A percentile compares a stretch with the other conserved stretches of the same genome.
phyloP scores from a whole-genome alignment of 2,797 vertebrate genomes.

The Hoplostethus atlanticus region DNA sequence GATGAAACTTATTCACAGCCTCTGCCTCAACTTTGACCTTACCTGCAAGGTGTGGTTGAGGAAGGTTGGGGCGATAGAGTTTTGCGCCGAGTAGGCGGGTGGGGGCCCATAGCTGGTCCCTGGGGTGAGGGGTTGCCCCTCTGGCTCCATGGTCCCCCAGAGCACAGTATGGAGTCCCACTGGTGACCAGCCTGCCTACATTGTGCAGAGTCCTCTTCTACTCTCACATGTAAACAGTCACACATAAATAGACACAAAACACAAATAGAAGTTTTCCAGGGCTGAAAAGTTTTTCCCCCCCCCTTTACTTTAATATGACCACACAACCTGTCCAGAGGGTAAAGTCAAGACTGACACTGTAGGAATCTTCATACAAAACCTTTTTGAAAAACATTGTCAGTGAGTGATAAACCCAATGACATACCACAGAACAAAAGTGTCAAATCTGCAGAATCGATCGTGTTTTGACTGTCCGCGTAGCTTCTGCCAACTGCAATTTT shows the following conservation, averaged over 20 bases:
- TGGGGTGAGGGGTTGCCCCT: constrained; percentile 71
- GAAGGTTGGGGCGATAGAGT: constrained; percentile 39
- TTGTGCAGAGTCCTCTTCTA: constrained; percentile 71
- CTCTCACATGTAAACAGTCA: constrained; percentile 44
- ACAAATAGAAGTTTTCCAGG: background rate
- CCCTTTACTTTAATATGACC: background rate
- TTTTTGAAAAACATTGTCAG: background rate
- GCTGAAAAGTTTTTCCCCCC: background rate
- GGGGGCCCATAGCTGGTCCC: constrained; percentile 77
- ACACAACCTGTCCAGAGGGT: background rate
- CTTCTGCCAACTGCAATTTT: constrained; percentile 48
- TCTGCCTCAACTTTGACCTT: background rate
- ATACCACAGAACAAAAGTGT: constrained; percentile 13
- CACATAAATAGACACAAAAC: constrained; percentile 33
- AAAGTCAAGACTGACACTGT: too few relatives aligned
- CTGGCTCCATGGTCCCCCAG: constrained; percentile 83
- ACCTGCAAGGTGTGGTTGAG: constrained; percentile 76
- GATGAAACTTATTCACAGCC: background rate
- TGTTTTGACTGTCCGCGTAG: constrained; percentile 5
- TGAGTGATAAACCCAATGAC: background rate
- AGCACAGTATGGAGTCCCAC: constrained; percentile 77
- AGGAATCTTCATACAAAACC: too few relatives aligned
- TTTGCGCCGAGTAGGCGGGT: constrained; percentile 64
- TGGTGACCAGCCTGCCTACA: constrained; percentile 75
- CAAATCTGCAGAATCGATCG: constrained; percentile 33